Percentiles rank a stretch among this genome's conserved stretches.
phyloP scores from a whole-genome alignment of 1,140 invertebrate species.

The Drosophila bipectinata region DNA sequence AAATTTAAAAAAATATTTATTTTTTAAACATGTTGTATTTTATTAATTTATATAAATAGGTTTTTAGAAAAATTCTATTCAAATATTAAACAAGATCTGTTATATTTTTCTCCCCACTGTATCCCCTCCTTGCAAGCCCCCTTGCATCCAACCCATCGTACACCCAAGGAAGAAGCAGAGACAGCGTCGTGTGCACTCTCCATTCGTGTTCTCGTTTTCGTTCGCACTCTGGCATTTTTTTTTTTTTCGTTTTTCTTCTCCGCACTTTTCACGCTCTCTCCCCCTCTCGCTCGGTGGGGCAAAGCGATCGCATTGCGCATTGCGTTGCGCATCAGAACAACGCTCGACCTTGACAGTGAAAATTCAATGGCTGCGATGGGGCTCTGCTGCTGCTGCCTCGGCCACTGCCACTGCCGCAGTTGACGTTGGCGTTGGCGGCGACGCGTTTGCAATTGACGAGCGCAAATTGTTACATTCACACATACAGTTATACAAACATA shows the following conservation, averaged over 20 bases:
- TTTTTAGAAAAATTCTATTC: too few species aligned
- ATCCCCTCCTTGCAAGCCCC: background rate
- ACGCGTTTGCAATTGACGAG: slow-evolving; percentile 78
- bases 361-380: slow-evolving; percentile 64
- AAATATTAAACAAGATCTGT: too few species aligned
- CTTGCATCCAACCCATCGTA: background rate
- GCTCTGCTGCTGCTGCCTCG: slow-evolving; percentile 23
- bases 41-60: too few species aligned
- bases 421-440: slow-evolving; percentile 30
- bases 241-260: background rate
- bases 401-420: slow-evolving; percentile 17
- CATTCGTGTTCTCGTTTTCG: slow-evolving; percentile 34
- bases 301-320: slow-evolving; percentile 61
- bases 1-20: too few species aligned
- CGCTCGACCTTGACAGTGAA: slow-evolving; percentile 83
- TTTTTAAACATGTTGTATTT: too few species aligned
- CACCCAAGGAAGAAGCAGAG: slow-evolving; percentile 1
- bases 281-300: background rate
- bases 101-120: background rate
- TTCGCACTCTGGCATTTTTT: slow-evolving; percentile 27
- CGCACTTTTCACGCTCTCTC: slow-evolving; percentile 1
- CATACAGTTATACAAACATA: background rate
- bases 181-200: slow-evolving; percentile 27
- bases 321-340: slow-evolving; percentile 83
- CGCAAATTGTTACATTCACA: slow-evolving; percentile 56